Evolutionary conservation across 64 coral and sea anemone genomes (phyloP).

Genomic region (Trachythela sp.): DNA sequence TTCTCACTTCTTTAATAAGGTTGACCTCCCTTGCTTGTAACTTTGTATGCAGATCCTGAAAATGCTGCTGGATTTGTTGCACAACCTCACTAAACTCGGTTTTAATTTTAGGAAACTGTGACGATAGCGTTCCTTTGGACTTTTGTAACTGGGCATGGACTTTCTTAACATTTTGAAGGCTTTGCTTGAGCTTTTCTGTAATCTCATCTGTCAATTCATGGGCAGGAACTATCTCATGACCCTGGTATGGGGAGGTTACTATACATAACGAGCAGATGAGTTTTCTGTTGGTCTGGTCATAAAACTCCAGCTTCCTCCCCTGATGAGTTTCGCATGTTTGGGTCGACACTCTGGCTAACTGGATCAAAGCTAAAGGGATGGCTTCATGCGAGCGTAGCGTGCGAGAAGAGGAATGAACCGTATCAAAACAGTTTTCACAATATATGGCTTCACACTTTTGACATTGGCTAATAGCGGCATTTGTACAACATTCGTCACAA

Average conservation of each 20-base stretch:
- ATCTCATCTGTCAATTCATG: not conserved
- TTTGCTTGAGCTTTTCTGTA: not conserved
- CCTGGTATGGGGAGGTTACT: not conserved
- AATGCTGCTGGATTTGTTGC: not conserved
- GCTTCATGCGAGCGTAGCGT: not conserved
- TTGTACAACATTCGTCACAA: not conserved
- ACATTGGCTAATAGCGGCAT: not conserved
- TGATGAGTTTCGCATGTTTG: not conserved
- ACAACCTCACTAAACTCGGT: not conserved
- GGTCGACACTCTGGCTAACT: not conserved
- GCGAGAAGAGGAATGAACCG: not conserved
- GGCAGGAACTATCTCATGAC: not conserved
- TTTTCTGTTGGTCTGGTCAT: not conserved
- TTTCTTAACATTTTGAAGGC: not conserved
- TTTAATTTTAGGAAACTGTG: not conserved
- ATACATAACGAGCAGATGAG: not conserved
- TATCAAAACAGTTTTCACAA: not conserved
- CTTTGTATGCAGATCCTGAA: slow-evolving; percentile 7
- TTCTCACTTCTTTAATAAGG: not conserved
- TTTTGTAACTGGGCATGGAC: not conserved
- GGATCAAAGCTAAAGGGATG: not conserved
- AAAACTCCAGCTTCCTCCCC: not conserved
- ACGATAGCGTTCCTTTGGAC: not conserved
- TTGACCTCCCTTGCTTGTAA: not conserved
- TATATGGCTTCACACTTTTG: not conserved